phyloP scores from a whole-genome alignment of 2,113 vertebrate genomes.

The Todiramphus chloris region DNA sequence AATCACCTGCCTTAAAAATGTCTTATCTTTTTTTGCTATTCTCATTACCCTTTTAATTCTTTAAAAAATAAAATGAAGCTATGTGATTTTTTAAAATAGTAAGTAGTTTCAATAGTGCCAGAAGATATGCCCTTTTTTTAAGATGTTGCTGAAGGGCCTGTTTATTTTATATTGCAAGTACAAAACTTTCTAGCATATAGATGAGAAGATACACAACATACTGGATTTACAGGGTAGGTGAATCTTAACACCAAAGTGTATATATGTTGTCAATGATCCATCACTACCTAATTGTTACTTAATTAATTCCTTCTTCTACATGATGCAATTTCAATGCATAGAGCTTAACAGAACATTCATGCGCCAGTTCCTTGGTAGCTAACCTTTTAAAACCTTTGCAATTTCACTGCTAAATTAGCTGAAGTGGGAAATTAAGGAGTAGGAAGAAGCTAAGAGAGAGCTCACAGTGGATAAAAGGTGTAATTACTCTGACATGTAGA shows the following conservation, averaged over 20 bases:
- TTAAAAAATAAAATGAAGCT: neutral
- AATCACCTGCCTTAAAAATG: neutral
- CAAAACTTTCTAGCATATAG: neutral
- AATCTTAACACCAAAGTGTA: constrained; percentile 56
- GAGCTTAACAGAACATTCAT: constrained; percentile 55
- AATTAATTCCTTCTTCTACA: constrained; percentile 69
- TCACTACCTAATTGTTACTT: constrained; percentile 64
- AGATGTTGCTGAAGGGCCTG: neutral
- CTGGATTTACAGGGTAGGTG: constrained; percentile 53
- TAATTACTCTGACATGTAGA: constrained; percentile 66
- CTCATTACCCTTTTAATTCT: neutral
- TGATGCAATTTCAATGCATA: constrained; percentile 34
- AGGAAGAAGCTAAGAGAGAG: constrained; percentile 62
- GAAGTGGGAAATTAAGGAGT: constrained; percentile 74
- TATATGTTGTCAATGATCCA: constrained; percentile 67
- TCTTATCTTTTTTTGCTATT: neutral
- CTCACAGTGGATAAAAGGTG: constrained; percentile 67
- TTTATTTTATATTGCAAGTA: neutral
- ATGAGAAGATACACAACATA: neutral
- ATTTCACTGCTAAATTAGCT: constrained; percentile 73
- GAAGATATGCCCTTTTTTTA: neutral
- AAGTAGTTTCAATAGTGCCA: neutral
- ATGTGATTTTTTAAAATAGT: neutral
- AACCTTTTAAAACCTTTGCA: constrained; percentile 64
- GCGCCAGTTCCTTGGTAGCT: constrained; percentile 26